A percentile compares a stretch with the other conserved stretches of the same genome.
These are phyloP conservation scores for Nematostella vectensis DNA, from an alignment of 92 coral and sea anemone species.

Conservation along the genomic window DNA sequence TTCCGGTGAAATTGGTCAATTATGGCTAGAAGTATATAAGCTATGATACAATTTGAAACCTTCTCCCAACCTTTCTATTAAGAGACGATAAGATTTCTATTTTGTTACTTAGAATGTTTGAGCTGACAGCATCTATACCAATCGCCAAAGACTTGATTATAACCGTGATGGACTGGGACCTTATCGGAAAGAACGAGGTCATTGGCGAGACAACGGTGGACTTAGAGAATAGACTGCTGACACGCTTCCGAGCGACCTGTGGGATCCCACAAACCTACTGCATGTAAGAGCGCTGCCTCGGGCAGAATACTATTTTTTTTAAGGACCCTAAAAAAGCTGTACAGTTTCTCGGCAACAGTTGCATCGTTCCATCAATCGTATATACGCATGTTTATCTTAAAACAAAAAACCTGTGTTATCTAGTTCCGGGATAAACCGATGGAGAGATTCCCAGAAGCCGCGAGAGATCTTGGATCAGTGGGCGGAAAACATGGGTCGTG, in stretches of 20 bases:
- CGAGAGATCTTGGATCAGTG: conserved; percentile 64
- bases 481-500: conserved; percentile 43
- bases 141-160: conserved; percentile 80
- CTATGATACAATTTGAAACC: too few relatives aligned
- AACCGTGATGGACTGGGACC: conserved; percentile 76
- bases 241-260: conserved; percentile 85
- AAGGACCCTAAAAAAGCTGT: background rate
- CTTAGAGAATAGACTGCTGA: conserved; percentile 77
- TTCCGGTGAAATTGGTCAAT: too few relatives aligned
- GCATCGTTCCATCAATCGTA: too few relatives aligned
- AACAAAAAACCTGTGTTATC: too few relatives aligned
- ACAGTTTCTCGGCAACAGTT: too few relatives aligned
- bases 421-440: conserved; percentile 85
- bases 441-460: conserved; percentile 90
- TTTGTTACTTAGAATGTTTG: conserved; percentile 99
- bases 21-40: too few relatives aligned
- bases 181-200: conserved; percentile 78
- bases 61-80: too few relatives aligned
- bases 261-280: conserved; percentile 81
- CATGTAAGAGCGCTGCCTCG: too few relatives aligned
- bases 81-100: too few relatives aligned
- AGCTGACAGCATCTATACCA: conserved; percentile 78
- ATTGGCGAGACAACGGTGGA: conserved; percentile 90
- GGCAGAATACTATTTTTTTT: too few relatives aligned
- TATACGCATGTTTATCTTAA: too few relatives aligned